phyloP scores from a whole-genome alignment of 2,113 vertebrate genomes.

The Heterotilapia buettikoferi region DNA sequence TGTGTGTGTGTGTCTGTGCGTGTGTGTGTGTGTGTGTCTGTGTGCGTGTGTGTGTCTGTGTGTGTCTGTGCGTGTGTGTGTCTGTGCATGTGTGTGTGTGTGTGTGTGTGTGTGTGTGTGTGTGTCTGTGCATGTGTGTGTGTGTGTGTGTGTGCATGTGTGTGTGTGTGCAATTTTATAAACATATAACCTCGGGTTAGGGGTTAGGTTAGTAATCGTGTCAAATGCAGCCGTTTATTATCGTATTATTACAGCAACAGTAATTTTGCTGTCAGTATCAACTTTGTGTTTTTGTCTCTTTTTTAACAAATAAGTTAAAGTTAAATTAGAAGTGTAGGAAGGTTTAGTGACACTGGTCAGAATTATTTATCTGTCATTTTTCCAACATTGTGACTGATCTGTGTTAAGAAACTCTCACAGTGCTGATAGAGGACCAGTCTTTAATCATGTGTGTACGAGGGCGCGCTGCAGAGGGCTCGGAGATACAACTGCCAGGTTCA shows the following conservation, averaged over 20 bases:
- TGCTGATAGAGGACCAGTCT: background rate
- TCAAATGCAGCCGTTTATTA: background rate
- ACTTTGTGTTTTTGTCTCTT: background rate
- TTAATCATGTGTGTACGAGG: background rate
- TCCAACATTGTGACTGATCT: background rate
- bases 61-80: background rate
- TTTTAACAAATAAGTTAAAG: background rate
- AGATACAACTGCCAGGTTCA: background rate
- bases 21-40: background rate
- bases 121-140: background rate
- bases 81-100: background rate
- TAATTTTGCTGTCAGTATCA: background rate
- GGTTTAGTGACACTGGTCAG: background rate
- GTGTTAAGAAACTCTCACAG: background rate
- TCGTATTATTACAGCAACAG: background rate
- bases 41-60: background rate
- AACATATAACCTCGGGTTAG: background rate
- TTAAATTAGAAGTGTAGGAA: background rate
- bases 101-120: background rate
- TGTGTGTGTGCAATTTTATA: background rate
- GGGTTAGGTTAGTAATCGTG: too few relatives aligned
- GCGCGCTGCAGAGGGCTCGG: background rate
- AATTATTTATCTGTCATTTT: background rate
- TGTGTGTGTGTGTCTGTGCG: rapidly evolving
- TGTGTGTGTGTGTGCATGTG: background rate